Percentiles rank a stretch among this genome's conserved stretches.
Conservation (phyloP, 2,797 vertebrate species). For the Dallia pectoralis region DNA sequence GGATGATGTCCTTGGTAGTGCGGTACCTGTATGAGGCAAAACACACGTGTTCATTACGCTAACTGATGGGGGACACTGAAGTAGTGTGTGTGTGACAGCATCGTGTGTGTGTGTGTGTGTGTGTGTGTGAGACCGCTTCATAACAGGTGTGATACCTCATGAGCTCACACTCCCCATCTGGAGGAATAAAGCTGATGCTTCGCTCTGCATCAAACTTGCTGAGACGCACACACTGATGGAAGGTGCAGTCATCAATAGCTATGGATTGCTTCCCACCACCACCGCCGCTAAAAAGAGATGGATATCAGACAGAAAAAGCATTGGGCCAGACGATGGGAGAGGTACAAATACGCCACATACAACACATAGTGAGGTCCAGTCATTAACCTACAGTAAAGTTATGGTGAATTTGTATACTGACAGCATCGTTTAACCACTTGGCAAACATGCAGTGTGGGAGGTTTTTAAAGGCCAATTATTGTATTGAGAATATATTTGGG, state of each 20-base stretch:
- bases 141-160: slow-evolving; percentile 81
- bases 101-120: neutral
- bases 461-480: too few relatives aligned
- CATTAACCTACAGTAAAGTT: too few relatives aligned
- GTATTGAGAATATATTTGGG: too few relatives aligned
- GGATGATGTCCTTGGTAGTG: slow-evolving; percentile 90
- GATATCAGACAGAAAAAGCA: neutral
- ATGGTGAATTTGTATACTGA: too few relatives aligned
- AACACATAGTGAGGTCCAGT: neutral
- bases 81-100: neutral
- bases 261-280: slow-evolving; percentile 83
- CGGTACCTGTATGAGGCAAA: slow-evolving; percentile 73
- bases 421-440: too few relatives aligned
- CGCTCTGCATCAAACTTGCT: slow-evolving; percentile 91
- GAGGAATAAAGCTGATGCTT: slow-evolving; percentile 91
- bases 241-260: slow-evolving; percentile 62
- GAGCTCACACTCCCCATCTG: slow-evolving; percentile 88
- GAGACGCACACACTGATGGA: slow-evolving; percentile 68
- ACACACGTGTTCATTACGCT: too few relatives aligned
- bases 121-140: neutral
- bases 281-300: slow-evolving; percentile 5
- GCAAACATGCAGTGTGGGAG: too few relatives aligned
- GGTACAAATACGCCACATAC: neutral
- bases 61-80: neutral
- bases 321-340: neutral